Base-by-base conservation (phyloP, 2,797 vertebrate genomes). In the Perodicticus potto region DNA sequence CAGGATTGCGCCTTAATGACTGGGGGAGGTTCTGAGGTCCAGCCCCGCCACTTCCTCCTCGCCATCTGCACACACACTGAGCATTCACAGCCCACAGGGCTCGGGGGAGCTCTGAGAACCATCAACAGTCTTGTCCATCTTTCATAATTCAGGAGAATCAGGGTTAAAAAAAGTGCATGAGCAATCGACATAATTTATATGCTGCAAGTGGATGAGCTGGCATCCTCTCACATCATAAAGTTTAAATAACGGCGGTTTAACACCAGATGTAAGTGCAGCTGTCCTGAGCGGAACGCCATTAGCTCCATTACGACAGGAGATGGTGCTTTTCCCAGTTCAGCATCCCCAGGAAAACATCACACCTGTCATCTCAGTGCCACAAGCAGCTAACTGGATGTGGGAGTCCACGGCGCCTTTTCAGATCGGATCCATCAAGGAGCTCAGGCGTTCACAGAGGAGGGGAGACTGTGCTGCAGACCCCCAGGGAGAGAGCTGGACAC, bases 71-170 rank as follows among this genome's bases (percentile, higher is more conserved):
- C 94, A 97, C 89, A 67, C 77, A 83, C 98, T 98, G 98, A 99
- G 99, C 98, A 96, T 97, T 97, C 97, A 80, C 97, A 91, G 86
- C 95, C 93, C 96, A 92, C 53, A 53, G 86, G 96, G 93, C 99
- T 98, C 98, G 94, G 96, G 99, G 99, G 99, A 99, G 93, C 98
- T 98, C 99, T 98, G 99, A 99, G 99, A 99, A 99, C 99, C 99
- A 99, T 98, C 98, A 97, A 97, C 98, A 97, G 99, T 98, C 98
- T 98, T 99, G 98, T 99, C 98, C 97, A 98, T 99, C 98, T 99
- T 99, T 97, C 99, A 99, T 99, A 99, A 99, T 99, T 99, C 98
- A 99, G 98, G 86, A 98, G 98, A 99, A 99, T 98, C 98, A 98
- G 99, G 99, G 99, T 99, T 99, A 99, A 98, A 98, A 98, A 98